phyloP scores from a whole-genome alignment of 2,888 invertebrate genomes.

The Lepidocyrtinus sp. region DNA sequence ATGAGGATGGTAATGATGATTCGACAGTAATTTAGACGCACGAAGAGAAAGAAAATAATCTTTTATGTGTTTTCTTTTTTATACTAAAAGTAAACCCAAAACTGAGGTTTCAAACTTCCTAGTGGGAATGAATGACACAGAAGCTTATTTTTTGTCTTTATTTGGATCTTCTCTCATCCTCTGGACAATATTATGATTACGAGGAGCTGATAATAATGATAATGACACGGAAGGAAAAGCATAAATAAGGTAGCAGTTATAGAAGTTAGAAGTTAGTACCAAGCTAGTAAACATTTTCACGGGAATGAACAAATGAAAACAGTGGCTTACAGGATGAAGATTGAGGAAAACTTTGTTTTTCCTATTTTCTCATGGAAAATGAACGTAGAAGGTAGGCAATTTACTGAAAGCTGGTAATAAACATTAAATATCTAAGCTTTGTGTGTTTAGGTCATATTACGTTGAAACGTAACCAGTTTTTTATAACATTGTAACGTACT shows the following conservation, averaged over 20 bases:
- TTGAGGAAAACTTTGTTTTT: not conserved
- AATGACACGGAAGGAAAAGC: not conserved
- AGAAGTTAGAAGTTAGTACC: not conserved
- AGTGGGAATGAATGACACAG: not conserved
- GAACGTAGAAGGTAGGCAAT: not conserved
- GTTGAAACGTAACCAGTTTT: not conserved
- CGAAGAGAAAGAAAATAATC: conserved; percentile 13
- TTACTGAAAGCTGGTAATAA: not conserved
- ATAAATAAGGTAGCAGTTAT: not conserved
- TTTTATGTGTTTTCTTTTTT: conserved; percentile 6
- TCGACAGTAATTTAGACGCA: conserved; percentile 35
- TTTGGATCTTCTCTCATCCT: not conserved
- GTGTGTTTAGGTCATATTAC: not conserved
- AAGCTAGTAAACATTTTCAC: not conserved
- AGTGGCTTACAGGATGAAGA: not conserved
- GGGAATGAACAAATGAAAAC: not conserved
- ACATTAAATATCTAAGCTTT: not conserved
- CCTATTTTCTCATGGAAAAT: conserved; percentile 20
- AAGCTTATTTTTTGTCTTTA: not conserved
- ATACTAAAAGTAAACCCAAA: not conserved
- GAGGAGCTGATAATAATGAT: not conserved
- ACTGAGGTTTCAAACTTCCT: not conserved
- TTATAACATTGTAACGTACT: not conserved
- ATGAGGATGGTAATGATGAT: conserved; percentile 22
- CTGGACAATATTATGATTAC: not conserved